Base-by-base conservation (phyloP, 2,797 vertebrate species). In the Sebastes vulpes region DNA sequence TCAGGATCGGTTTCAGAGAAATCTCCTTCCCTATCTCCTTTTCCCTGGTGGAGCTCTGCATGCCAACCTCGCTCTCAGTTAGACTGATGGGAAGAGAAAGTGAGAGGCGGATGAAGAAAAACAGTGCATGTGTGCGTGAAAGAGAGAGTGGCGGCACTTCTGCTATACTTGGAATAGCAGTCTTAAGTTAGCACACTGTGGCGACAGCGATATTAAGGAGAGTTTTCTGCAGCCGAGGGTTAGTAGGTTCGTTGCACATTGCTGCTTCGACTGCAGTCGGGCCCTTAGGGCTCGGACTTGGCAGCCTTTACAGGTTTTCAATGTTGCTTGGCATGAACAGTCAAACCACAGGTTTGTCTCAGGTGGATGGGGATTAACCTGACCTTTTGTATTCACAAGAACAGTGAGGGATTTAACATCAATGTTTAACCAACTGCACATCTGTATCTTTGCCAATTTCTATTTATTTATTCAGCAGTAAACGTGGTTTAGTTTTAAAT, bases 351-450 rank as follows among this genome's bases (percentile, higher is more conserved):
- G 73, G 83, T 86, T 89, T 83, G 70, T 88, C 66, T 87, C 66
- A 71, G 73, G 54, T 79, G 86, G 87, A 81, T 88, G 31, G 42
- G 84, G 75, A 90, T 90, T 75, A 81, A 78, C 79, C 48, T 86
- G 90, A 90, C 90, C 90, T 91, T 72, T n/a, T 89, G 86, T 75
- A 72, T 77, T 81, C 66, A 87, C 21, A 75, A 72, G 67, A 83
- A 74, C 57, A 72, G 28, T 32, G n/a, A 77, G 23, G 56, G 25
- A 71, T 58, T 67, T 79, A 16, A 70, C 53, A 82, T 64, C 25
- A 57, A 1, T 28, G 21, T 31, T 31, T 23, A 69, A 77, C 26
- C 32, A 56, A 26, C 54, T 52, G 48, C 29, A 63, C 20, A 5
- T 50, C 11, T 60, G 25, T 53, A 28, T 60, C n/a, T 35, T 23